A percentile compares a stretch with the other conserved stretches of the same genome.
Conservation (phyloP, 2,888 invertebrate genomes). For the Danaus chrysippus region DNA sequence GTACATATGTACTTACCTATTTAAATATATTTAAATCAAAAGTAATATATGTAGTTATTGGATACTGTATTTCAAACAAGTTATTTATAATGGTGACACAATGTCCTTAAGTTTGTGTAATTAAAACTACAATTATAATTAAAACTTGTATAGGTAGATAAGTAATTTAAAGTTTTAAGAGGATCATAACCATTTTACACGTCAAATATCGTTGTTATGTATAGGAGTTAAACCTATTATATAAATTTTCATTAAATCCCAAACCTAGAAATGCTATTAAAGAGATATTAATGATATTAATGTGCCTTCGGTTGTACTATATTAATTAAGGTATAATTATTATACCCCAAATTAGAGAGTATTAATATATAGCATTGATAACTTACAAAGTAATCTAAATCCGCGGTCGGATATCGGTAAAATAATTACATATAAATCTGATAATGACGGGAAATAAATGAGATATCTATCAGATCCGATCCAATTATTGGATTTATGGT, state of each 20-base stretch:
- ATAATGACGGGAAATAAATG: slow-evolving; percentile 24
- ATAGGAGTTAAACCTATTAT: not conserved
- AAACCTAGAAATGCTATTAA: not conserved
- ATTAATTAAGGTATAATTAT: not conserved
- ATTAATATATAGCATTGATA: not conserved
- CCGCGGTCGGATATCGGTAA: slow-evolving; percentile 7
- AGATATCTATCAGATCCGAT: slow-evolving; percentile 27
- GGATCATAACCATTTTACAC: not conserved
- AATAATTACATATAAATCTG: slow-evolving; percentile 20
- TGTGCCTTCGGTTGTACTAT: not conserved
- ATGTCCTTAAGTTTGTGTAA: too few species aligned
- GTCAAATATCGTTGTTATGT: not conserved
- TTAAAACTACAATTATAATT: too few species aligned
- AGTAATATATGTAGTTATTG: too few species aligned
- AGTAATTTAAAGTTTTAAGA: not conserved
- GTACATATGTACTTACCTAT: too few species aligned
- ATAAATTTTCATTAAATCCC: not conserved
- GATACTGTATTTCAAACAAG: too few species aligned
- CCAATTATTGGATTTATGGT: slow-evolving; percentile 18
- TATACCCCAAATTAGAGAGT: not conserved
- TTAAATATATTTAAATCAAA: too few species aligned
- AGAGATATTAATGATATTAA: slow-evolving; percentile 5
- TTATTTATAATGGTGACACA: too few species aligned
- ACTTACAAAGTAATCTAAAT: slow-evolving; percentile 1
- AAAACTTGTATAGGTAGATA: too few species aligned